Evolutionary conservation across 2,797 vertebrate genomes (phyloP).

Genomic region (Thunnus albacares): DNA sequence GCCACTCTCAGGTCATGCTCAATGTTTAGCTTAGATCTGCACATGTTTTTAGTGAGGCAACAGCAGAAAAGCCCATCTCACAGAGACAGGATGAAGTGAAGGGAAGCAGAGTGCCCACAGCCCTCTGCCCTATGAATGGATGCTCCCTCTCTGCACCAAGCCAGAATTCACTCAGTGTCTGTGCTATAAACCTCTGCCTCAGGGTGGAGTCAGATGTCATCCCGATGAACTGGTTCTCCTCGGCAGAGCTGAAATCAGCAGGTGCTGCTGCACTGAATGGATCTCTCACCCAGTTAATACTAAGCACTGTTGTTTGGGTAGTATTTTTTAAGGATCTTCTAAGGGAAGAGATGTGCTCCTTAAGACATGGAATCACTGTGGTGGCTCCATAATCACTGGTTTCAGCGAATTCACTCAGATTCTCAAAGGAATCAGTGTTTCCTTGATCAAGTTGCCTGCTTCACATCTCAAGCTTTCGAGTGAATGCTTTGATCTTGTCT

Average conservation of each 20-base stretch:
- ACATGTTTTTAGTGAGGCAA: constrained; percentile 1
- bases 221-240: constrained; percentile 18
- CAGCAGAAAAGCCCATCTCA: not conserved
- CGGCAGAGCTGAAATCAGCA: constrained; percentile 3
- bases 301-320: not conserved
- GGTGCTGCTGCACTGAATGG: not conserved
- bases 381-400: not conserved
- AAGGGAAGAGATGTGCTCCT: not conserved
- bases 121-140: constrained; percentile 7
- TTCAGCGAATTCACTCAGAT: constrained; percentile 1
- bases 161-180: constrained; percentile 36
- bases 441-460: constrained; percentile 9
- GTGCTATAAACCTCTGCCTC: not conserved
- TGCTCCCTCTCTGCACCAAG: constrained; percentile 15
- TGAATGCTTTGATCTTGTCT: constrained; percentile 67
- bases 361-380: not conserved
- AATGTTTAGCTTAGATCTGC: not conserved
- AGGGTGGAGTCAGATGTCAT: too few relatives aligned
- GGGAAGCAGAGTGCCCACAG: not conserved
- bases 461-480: not conserved
- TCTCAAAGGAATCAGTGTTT: constrained; percentile 17
- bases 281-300: not conserved
- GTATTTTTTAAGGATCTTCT: not conserved
- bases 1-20: constrained; percentile 31
- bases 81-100: not conserved